These are phyloP conservation scores for Hippoglossus stenolepis DNA, from an alignment of 2,113 vertebrate species.

Conservation along the genomic window DNA sequence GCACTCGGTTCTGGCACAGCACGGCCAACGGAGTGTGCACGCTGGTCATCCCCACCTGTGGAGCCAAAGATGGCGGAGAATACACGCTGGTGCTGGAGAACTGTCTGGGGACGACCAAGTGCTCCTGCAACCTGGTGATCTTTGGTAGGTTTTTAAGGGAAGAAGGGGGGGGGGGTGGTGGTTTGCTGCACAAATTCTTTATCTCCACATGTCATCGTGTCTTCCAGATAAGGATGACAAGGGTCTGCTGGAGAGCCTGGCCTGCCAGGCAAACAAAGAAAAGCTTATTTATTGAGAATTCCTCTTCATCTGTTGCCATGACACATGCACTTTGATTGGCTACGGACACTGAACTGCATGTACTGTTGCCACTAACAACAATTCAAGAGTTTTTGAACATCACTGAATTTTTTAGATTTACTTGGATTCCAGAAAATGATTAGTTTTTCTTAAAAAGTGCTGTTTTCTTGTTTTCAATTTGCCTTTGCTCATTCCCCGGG, in stretches of 20 bases:
- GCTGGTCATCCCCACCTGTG: constrained; percentile 71
- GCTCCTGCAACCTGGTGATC: constrained; percentile 70
- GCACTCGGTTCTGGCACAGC: constrained; percentile 71
- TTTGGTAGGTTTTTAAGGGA: constrained; percentile 48
- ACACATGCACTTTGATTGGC: neutral
- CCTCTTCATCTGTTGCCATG: neutral
- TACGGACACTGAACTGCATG: neutral
- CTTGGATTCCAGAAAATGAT: neutral
- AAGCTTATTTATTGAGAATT: constrained; percentile 75
- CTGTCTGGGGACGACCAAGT: constrained; percentile 66
- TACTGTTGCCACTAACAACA: neutral
- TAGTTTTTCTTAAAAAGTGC: neutral
- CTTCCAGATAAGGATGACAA: constrained; percentile 80
- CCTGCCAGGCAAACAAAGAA: constrained; percentile 73
- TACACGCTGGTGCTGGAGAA: constrained; percentile 77
- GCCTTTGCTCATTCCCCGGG: no score
- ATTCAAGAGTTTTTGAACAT: neutral
- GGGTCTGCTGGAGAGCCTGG: constrained; percentile 65
- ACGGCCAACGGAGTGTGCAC: constrained; percentile 71
- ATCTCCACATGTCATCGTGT: constrained; percentile 7
- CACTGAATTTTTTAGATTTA: neutral
- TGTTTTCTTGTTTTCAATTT: neutral
- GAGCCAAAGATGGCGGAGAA: constrained; percentile 62
- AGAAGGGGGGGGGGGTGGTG: neutral
- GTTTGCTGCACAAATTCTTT: neutral